These are phyloP conservation scores for Callitettix versicolor DNA, from an alignment of 1,140 invertebrate species.

Conservation along the genomic window DNA sequence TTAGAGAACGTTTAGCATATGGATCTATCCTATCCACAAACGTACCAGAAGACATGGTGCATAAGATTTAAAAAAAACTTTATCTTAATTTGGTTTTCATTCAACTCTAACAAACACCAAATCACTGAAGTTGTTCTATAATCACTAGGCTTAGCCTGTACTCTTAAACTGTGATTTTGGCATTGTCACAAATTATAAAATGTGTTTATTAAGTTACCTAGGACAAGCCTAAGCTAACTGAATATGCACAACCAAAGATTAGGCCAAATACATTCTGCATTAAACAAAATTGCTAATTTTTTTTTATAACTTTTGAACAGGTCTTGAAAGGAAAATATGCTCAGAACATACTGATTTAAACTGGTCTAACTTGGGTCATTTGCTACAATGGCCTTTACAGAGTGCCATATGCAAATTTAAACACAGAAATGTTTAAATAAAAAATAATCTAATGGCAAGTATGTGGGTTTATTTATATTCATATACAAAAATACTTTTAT, in stretches of 20 bases:
- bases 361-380: too few species aligned
- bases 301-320: too few species aligned
- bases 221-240: background rate
- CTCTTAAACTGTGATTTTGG: background rate
- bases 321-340: too few species aligned
- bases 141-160: background rate
- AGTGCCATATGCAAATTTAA: too few species aligned
- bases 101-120: background rate
- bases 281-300: too few species aligned
- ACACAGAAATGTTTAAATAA: too few species aligned
- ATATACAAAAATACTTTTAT: too few species aligned
- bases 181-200: background rate
- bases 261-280: too few species aligned
- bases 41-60: constrained; percentile 26
- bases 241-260: background rate
- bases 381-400: too few species aligned
- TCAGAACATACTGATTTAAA: too few species aligned
- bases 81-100: constrained; percentile 1
- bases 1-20: constrained; percentile 44
- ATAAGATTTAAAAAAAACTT: background rate
- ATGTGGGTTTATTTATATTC: too few species aligned
- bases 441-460: too few species aligned
- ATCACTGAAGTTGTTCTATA: background rate
- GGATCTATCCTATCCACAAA: constrained; percentile 50
- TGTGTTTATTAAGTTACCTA: background rate